These are phyloP conservation scores for Theristicus caerulescens DNA, from an alignment of 2,113 vertebrate genomes.

Conservation along the genomic window DNA sequence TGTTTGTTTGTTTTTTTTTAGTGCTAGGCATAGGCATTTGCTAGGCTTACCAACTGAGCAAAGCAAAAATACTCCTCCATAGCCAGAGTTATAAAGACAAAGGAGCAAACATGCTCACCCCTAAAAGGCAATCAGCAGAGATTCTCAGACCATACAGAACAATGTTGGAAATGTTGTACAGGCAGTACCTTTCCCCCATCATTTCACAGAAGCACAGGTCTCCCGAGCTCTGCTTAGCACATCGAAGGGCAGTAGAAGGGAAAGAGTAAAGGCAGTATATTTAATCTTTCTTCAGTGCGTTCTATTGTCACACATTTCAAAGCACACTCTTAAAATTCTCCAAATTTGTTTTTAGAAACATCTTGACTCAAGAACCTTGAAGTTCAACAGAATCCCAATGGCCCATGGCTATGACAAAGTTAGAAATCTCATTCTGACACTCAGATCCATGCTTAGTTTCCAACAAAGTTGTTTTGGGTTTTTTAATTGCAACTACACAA, in stretches of 20 bases:
- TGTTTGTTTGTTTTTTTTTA: neutral
- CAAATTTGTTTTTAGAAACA: neutral
- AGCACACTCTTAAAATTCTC: neutral
- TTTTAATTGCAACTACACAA: neutral
- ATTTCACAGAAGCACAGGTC: neutral
- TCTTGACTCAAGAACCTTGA: neutral
- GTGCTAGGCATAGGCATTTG: neutral
- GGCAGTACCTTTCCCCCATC: too few species aligned
- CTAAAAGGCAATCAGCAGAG: neutral
- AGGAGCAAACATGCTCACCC: neutral
- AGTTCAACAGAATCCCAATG: neutral
- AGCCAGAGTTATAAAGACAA: neutral
- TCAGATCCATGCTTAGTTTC: neutral
- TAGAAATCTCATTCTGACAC: neutral
- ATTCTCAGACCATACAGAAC: neutral
- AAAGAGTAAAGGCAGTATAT: neutral
- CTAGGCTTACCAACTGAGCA: neutral
- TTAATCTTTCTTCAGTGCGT: neutral
- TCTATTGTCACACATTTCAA: neutral
- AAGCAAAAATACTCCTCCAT: neutral
- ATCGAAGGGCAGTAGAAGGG: neutral
- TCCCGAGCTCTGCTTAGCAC: neutral
- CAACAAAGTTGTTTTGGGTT: neutral
- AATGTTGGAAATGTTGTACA: rapidly evolving
- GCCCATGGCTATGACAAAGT: neutral